phyloP scores from a whole-genome alignment of 2,113 vertebrate genomes.

The Hyperopisus bebe region DNA sequence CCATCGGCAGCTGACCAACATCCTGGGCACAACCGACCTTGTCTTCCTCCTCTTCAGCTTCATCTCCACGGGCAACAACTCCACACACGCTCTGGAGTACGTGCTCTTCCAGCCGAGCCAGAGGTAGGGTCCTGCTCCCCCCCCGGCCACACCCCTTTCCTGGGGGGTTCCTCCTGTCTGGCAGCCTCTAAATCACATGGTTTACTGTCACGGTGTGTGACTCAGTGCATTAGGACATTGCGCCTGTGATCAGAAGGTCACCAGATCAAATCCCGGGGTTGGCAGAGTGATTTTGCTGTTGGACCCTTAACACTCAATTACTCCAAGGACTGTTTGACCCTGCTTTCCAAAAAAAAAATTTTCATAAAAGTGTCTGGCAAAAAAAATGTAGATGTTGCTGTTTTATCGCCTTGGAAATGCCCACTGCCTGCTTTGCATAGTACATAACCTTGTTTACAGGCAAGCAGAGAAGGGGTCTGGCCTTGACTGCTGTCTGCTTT shows the following conservation, averaged over 20 bases:
- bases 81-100: slow-evolving; percentile 95
- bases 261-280: neutral
- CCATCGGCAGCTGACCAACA: slow-evolving; percentile 88
- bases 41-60: slow-evolving; percentile 99
- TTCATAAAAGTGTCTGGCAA: neutral
- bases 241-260: neutral
- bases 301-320: neutral
- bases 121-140: slow-evolving; percentile 61
- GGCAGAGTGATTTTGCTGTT: neutral
- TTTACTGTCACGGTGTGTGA: neutral
- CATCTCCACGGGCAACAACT: slow-evolving; percentile 97
- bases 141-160: neutral
- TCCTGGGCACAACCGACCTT: slow-evolving; percentile 90
- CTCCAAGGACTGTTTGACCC: neutral
- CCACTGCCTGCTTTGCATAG: neutral
- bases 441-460: neutral
- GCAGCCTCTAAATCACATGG: neutral
- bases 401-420: neutral
- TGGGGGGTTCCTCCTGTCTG: neutral
- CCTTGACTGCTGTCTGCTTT: neutral
- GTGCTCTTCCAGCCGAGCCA: slow-evolving; percentile 92
- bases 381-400: neutral
- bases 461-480: neutral
- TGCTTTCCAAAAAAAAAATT: neutral
- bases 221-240: neutral